A percentile compares a stretch with the other conserved stretches of the same genome.
phyloP scores from a whole-genome alignment of 2,888 invertebrate genomes.

The Hemithea aestivaria region DNA sequence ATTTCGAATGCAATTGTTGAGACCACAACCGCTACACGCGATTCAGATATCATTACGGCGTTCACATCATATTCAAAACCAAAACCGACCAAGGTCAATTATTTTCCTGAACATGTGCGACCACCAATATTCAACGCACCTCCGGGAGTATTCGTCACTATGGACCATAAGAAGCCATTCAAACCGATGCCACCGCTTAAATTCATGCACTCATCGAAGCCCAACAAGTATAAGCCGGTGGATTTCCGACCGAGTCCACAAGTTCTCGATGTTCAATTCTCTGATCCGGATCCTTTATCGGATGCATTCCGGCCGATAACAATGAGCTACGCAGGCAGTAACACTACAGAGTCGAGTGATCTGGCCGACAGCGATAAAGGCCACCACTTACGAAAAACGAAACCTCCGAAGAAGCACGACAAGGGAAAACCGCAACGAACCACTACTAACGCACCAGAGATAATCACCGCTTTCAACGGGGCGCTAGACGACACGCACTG shows the following conservation, averaged over 20 bases:
- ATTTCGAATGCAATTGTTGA: slow-evolving; percentile 42
- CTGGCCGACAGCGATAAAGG: slow-evolving; percentile 36
- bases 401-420: slow-evolving; percentile 53
- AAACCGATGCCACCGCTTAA: slow-evolving; percentile 73
- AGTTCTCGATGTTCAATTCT: slow-evolving; percentile 55
- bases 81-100: slow-evolving; percentile 49
- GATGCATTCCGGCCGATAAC: slow-evolving; percentile 67
- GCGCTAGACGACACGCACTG: slow-evolving; percentile 49
- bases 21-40: slow-evolving; percentile 34
- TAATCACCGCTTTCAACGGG: slow-evolving; percentile 51
- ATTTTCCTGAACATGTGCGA: slow-evolving; percentile 58
- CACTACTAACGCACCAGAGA: slow-evolving; percentile 56
- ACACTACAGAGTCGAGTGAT: slow-evolving; percentile 27
- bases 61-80: slow-evolving; percentile 45
- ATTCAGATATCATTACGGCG: slow-evolving; percentile 40
- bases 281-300: slow-evolving; percentile 48
- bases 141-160: slow-evolving; percentile 67
- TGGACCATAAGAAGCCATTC: slow-evolving; percentile 68
- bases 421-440: slow-evolving; percentile 42
- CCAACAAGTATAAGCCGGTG: slow-evolving; percentile 42
- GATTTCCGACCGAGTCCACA: slow-evolving; percentile 70
- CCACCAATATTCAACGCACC: slow-evolving; percentile 70
- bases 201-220: slow-evolving; percentile 44
- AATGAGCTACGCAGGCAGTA: slow-evolving; percentile 39
- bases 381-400: slow-evolving; percentile 46